Percentiles rank a stretch among this genome's conserved stretches.
Conservation (phyloP, 2,888 invertebrate species). For the Dione juno region DNA sequence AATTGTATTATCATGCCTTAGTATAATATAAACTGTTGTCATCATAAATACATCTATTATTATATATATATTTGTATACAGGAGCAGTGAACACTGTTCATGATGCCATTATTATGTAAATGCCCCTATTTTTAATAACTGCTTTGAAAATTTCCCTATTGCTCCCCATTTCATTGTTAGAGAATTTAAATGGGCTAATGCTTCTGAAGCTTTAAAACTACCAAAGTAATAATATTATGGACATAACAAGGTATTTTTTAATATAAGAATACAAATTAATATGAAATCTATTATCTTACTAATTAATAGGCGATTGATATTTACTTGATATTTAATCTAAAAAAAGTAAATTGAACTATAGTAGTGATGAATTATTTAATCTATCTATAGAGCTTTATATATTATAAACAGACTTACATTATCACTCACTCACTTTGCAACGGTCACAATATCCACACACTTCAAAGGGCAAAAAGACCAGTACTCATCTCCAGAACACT, state of each 20-base stretch:
- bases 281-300: too few relatives aligned
- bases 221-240: background rate
- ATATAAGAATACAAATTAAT: background rate
- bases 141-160: slow-evolving; percentile 56
- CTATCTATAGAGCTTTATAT: background rate
- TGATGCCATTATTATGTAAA: slow-evolving; percentile 60
- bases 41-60: background rate
- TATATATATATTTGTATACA: background rate
- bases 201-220: slow-evolving; percentile 4
- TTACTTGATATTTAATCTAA: too few relatives aligned
- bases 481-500: slow-evolving; percentile 36
- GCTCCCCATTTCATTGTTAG: slow-evolving; percentile 51
- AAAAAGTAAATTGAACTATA: too few relatives aligned
- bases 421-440: background rate
- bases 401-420: background rate
- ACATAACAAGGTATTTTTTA: background rate
- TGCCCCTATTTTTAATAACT: slow-evolving; percentile 68
- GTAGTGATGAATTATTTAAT: background rate
- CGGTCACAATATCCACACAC: background rate
- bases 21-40: background rate
- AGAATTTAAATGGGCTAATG: slow-evolving; percentile 27
- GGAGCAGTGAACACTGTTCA: slow-evolving; percentile 35
- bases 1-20: background rate
- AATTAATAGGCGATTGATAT: too few relatives aligned
- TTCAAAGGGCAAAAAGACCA: slow-evolving; percentile 18